These are phyloP conservation scores for Temnothorax unifasciatus DNA, from an alignment of 2,888 invertebrate species.

Conservation along the genomic window DNA sequence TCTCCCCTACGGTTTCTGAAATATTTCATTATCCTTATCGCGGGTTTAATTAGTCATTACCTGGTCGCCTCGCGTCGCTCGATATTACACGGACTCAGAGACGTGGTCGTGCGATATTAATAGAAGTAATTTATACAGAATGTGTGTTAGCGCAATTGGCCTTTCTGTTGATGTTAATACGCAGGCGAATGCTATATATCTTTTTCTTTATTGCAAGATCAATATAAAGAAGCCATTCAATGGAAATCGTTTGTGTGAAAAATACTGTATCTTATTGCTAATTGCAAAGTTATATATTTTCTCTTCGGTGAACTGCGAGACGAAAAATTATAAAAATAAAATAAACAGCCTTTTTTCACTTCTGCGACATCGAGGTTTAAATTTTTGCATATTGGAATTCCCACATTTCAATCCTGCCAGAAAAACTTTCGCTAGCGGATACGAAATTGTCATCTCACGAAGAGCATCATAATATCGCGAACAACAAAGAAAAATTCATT, in stretches of 20 bases:
- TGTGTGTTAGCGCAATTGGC: slow-evolving; percentile 17
- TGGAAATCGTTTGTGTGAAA: neutral
- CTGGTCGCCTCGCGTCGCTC: neutral
- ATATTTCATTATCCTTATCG: slow-evolving; percentile 49
- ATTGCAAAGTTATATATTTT: neutral
- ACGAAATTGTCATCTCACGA: neutral
- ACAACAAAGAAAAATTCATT: slow-evolving; percentile 22
- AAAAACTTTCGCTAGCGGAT: neutral
- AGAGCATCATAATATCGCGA: neutral
- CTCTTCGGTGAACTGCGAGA: too few relatives aligned
- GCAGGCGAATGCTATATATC: slow-evolving; percentile 5
- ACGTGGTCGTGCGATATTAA: neutral
- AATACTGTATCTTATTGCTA: neutral
- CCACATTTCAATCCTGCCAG: neutral
- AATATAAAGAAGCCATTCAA: neutral
- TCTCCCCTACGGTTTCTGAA: slow-evolving; percentile 13
- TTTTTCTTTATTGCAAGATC: neutral
- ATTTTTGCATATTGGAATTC: neutral
- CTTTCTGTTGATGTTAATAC: slow-evolving; percentile 12
- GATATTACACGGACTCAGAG: neutral
- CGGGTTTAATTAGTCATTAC: slow-evolving; percentile 44
- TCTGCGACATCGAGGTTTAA: neutral
- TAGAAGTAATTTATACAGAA: slow-evolving; percentile 32
- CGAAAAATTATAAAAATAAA: neutral
- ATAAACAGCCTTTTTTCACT: neutral